Evolutionary conservation across 1,140 invertebrate species (phyloP).

Genomic region (Drosophila malerkotliana): DNA sequence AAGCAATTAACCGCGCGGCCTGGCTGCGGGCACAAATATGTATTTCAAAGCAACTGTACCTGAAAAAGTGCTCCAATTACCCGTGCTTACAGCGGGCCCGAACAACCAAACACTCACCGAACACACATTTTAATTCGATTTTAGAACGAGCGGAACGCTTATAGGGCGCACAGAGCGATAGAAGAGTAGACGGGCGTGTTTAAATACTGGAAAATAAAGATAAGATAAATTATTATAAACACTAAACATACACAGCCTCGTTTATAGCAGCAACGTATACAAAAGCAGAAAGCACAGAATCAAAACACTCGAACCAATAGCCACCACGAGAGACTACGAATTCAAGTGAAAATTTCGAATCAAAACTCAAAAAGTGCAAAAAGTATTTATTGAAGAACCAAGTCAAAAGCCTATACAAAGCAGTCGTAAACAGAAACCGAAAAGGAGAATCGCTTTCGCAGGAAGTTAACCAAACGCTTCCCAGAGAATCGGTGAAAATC

Average conservation of each 20-base stretch:
- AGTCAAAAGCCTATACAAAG: conserved; percentile 7
- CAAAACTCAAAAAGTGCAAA: conserved; percentile 39
- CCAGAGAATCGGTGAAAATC: conserved; percentile 54
- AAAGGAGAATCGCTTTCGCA: conserved; percentile 20
- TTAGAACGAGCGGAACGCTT: conserved; percentile 56
- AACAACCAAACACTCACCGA: conserved; percentile 36
- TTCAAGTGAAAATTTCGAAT: conserved; percentile 47
- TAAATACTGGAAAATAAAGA: conserved; percentile 79
- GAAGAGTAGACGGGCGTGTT: conserved; percentile 54
- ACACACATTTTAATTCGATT: conserved; percentile 55
- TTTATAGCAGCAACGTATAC: conserved; percentile 29
- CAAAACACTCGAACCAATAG: conserved; percentile 51
- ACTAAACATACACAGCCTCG: conserved; percentile 26
- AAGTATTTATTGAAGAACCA: conserved; percentile 9
- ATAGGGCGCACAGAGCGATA: conserved; percentile 12
- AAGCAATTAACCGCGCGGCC: conserved; percentile 53
- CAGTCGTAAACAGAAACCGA: conserved; percentile 22
- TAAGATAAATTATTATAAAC: conserved; percentile 70
- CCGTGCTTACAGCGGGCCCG: conserved; percentile 57
- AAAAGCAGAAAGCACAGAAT: conserved; percentile 25
- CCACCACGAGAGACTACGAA: conserved; percentile 25
- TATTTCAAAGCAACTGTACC: conserved; percentile 29
- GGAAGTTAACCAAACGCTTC: conserved; percentile 31
- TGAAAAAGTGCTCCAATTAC: conserved; percentile 38
- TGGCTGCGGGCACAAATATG: conserved; percentile 13